phyloP scores from a whole-genome alignment of 2,113 vertebrate genomes.

The Eptatretus burgeri region DNA sequence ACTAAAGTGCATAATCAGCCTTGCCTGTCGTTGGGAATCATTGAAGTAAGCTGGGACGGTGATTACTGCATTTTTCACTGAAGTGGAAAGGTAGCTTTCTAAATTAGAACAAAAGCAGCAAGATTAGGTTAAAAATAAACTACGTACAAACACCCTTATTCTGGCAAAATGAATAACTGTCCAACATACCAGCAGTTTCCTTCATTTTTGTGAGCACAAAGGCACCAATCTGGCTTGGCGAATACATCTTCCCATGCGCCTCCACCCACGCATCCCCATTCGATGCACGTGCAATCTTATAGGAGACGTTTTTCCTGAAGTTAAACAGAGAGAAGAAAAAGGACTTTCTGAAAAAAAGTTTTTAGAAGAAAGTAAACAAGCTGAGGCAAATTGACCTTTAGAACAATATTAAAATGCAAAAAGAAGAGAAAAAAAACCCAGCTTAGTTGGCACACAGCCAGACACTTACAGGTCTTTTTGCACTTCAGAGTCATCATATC shows the following conservation, averaged over 20 bases:
- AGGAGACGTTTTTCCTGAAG: slow-evolving; percentile 68
- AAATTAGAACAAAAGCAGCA: slow-evolving; percentile 10
- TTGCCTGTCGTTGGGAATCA: slow-evolving; percentile 90
- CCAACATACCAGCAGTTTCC: slow-evolving; percentile 54
- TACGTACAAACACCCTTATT: background rate
- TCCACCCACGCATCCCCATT: slow-evolving; percentile 94
- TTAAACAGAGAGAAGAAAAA: too few relatives aligned
- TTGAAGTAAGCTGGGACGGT: slow-evolving; percentile 97
- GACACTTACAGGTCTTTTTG: slow-evolving; percentile 74
- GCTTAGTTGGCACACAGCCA: too few relatives aligned
- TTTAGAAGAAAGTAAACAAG: too few relatives aligned
- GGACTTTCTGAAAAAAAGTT: too few relatives aligned
- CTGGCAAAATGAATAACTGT: background rate
- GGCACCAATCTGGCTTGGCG: slow-evolving; percentile 75
- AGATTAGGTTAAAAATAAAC: background rate
- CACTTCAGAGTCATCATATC: slow-evolving; percentile 61
- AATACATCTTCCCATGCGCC: slow-evolving; percentile 79
- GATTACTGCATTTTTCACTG: slow-evolving; percentile 73
- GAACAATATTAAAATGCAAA: background rate
- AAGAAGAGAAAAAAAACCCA: background rate
- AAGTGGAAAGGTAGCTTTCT: slow-evolving; percentile 69
- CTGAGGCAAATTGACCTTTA: background rate
- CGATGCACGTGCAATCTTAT: slow-evolving; percentile 75
- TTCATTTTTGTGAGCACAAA: slow-evolving; percentile 98
- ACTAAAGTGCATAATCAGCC: background rate